phyloP scores from a whole-genome alignment of 2,113 vertebrate genomes.

The Fregetta grallaria region DNA sequence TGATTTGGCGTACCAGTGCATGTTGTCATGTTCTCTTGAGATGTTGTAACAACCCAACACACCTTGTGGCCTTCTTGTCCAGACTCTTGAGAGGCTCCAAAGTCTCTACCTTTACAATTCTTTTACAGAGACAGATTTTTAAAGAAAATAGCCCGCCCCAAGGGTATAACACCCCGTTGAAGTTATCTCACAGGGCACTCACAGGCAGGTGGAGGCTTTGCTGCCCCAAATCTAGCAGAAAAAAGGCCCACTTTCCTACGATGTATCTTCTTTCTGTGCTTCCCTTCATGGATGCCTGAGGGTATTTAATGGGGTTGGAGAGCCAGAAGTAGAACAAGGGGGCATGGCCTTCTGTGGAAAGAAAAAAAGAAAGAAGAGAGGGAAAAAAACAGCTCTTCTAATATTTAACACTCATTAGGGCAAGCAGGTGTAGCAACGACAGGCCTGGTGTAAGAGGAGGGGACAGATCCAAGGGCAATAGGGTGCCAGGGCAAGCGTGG shows the following conservation, averaged over 20 bases:
- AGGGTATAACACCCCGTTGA: not conserved
- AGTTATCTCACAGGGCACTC: not conserved
- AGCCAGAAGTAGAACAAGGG: not conserved
- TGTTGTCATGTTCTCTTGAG: not conserved
- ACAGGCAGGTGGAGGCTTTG: not conserved
- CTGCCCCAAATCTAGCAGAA: not conserved
- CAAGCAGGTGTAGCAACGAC: not conserved
- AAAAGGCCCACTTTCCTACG: not conserved
- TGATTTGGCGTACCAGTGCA: not conserved
- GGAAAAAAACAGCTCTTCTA: not conserved
- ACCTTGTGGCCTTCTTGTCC: not conserved
- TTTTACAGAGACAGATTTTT: not conserved
- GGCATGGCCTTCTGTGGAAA: not conserved
- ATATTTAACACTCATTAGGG: not conserved
- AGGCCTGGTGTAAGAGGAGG: not conserved
- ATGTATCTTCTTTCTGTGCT: not conserved
- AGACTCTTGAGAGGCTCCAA: not conserved
- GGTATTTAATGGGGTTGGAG: not conserved
- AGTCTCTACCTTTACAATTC: not conserved
- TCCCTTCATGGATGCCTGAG: not conserved
- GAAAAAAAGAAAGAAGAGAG: not conserved
- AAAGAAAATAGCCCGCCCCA: not conserved
- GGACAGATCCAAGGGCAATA: not conserved
- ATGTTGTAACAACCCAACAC: not conserved
- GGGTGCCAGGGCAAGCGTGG: not conserved